phyloP scores from a whole-genome alignment of 2,797 vertebrate genomes.

The Chaetodon trifasciatus region DNA sequence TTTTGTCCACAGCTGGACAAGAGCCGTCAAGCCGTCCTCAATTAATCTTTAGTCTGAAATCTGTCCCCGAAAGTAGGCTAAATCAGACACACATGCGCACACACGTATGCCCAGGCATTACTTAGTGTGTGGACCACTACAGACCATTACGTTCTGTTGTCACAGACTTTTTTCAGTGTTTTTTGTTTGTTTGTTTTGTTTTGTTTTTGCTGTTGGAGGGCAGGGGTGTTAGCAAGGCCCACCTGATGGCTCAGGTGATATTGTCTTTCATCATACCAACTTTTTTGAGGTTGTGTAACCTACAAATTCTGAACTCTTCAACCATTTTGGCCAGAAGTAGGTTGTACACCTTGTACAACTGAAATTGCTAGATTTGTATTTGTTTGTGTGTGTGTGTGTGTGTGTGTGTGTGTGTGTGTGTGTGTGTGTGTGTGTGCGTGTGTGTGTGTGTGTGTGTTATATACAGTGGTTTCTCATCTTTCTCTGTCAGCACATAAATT shows the following conservation, averaged over 20 bases:
- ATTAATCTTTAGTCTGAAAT: too few species aligned
- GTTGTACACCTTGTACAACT: not conserved
- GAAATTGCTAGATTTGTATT: not conserved
- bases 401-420: too few species aligned
- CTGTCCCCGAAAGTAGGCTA: too few species aligned
- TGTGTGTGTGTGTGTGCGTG: too few species aligned
- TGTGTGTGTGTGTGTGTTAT: too few species aligned
- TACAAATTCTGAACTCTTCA: not conserved
- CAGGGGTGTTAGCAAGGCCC: not conserved
- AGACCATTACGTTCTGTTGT: not conserved
- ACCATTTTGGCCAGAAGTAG: not conserved
- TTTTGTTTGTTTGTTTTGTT: too few species aligned
- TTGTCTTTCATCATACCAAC: not conserved
- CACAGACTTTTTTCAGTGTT: not conserved
- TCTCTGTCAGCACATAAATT: not conserved
- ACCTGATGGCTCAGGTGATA: not conserved
- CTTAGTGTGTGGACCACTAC: not conserved
- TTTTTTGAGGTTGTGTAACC: not conserved
- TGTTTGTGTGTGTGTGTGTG: too few species aligned
- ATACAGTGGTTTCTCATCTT: not conserved
- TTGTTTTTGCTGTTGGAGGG: too few species aligned
- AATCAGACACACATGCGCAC: too few species aligned
- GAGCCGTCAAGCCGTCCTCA: too few species aligned
- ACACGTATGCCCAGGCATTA: not conserved
- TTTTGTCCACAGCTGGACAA: too few species aligned